Evolutionary conservation across 2,113 vertebrate genomes (phyloP).

Genomic region (Chamaea fasciata): DNA sequence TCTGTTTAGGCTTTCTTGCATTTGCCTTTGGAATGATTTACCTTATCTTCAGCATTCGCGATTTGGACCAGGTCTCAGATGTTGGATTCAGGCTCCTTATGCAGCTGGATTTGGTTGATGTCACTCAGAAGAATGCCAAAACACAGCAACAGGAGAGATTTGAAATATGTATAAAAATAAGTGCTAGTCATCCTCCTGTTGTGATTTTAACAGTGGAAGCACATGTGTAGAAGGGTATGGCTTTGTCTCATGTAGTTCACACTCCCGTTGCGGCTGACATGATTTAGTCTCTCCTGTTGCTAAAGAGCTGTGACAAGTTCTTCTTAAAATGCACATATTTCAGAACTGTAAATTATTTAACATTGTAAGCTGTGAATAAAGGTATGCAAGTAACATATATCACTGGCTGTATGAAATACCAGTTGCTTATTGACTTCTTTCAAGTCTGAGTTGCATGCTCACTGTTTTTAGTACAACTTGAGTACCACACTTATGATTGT

Average conservation of each 20-base stretch:
- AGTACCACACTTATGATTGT: conserved; percentile 27
- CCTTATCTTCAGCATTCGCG: accelerated
- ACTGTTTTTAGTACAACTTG: conserved; percentile 41
- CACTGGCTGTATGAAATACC: conserved; percentile 39
- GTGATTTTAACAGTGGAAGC: not conserved
- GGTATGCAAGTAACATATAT: conserved; percentile 38
- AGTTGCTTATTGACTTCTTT: conserved; percentile 34
- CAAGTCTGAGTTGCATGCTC: conserved; percentile 40
- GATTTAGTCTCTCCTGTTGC: not conserved
- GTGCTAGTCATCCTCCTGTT: not conserved
- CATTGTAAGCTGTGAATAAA: conserved; percentile 71
- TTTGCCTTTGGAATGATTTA: not conserved
- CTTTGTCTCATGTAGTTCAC: not conserved
- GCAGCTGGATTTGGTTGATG: not conserved
- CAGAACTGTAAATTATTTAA: conserved; percentile 46
- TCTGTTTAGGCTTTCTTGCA: not conserved
- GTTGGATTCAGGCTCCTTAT: not conserved
- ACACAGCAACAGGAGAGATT: not conserved
- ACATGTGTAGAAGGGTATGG: not conserved
- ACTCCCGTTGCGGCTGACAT: conserved; percentile 14
- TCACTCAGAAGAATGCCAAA: not conserved
- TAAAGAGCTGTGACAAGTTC: conserved; percentile 40
- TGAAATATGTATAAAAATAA: not conserved
- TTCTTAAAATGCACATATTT: conserved; percentile 48
- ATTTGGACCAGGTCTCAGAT: not conserved